A percentile compares a stretch with the other conserved stretches of the same genome.
These are phyloP conservation scores for Pangasius krempfi DNA, from an alignment of 2,797 vertebrate genomes.

Conservation along the genomic window DNA sequence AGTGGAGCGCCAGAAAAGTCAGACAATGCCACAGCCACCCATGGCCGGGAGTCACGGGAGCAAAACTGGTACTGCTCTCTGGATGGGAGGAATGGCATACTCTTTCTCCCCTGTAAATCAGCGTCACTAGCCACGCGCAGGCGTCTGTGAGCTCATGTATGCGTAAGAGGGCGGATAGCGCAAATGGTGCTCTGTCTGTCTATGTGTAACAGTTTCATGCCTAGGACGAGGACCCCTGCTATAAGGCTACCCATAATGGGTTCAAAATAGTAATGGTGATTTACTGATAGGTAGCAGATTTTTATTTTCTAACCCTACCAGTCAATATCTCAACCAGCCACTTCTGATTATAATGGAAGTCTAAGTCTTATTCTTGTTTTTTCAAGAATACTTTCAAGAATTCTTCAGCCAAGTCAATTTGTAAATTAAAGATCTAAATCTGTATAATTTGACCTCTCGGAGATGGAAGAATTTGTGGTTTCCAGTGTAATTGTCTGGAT, in stretches of 20 bases:
- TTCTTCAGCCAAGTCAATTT: neutral
- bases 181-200: neutral
- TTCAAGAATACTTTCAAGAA: neutral
- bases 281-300: neutral
- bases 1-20: neutral
- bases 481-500: neutral
- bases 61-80: neutral
- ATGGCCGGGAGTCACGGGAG: neutral
- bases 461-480: constrained; percentile 2
- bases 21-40: neutral
- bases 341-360: neutral
- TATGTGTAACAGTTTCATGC: neutral
- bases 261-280: neutral
- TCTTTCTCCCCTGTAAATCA: neutral
- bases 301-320: neutral
- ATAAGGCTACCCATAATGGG: neutral
- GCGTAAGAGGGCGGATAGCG: neutral
- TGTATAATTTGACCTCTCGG: neutral
- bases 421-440: neutral
- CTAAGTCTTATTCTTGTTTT: too few species aligned
- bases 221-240: neutral
- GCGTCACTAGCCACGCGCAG: neutral
- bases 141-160: neutral
- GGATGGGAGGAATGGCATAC: neutral
- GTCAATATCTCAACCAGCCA: neutral